Evolutionary conservation across 2,113 vertebrate species (phyloP).

Genomic region (Equus quagga): DNA sequence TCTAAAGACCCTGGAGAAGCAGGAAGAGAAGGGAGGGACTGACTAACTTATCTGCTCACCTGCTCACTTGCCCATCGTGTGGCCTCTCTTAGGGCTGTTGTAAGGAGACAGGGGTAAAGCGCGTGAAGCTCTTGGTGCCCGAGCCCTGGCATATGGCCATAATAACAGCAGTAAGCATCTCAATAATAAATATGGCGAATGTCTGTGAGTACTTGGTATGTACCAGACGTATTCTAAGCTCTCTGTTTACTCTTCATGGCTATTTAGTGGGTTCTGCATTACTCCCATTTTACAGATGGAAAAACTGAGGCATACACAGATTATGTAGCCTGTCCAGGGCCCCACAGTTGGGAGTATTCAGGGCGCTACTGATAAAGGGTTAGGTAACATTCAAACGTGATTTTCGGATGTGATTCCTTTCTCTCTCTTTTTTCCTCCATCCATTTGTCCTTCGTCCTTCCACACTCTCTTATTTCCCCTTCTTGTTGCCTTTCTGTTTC

Average conservation of each 20-base stretch:
- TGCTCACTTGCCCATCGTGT: not conserved
- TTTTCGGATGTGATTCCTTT: not conserved
- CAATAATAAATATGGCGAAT: accelerated
- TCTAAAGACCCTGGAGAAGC: not conserved
- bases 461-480: not conserved
- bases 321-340: not conserved
- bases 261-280: not conserved
- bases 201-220: accelerated
- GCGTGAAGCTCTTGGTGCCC: accelerated
- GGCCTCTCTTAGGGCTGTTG: not conserved
- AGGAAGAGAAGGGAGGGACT: not conserved
- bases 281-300: not conserved
- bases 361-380: not conserved
- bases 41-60: not conserved
- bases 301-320: not conserved
- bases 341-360: not conserved
- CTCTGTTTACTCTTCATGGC: not conserved
- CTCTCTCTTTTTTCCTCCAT: not conserved
- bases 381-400: not conserved
- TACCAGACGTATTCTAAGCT: too few relatives aligned
- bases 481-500: not conserved
- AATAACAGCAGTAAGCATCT: too few relatives aligned
- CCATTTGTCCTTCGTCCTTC: not conserved
- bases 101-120: accelerated
- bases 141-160: not conserved